These are phyloP conservation scores for Agapornis roseicollis DNA, from an alignment of 2,113 vertebrate species.

Conservation along the genomic window DNA sequence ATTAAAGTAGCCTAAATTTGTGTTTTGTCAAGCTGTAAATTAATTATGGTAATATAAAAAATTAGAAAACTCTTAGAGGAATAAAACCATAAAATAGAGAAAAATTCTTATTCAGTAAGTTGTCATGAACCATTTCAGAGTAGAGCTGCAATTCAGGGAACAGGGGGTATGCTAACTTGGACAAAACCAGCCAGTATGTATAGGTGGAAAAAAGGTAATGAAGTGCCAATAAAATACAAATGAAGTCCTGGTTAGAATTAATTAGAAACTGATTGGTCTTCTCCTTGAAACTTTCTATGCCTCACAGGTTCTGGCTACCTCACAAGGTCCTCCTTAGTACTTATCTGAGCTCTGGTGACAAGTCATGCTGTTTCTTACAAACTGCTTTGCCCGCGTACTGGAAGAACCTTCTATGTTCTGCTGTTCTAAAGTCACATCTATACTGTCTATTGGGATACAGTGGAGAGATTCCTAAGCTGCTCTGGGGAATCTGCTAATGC, in stretches of 20 bases:
- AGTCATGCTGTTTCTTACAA: background rate
- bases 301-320: background rate
- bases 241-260: background rate
- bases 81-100: background rate
- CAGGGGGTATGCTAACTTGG: background rate
- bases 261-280: background rate
- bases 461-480: background rate
- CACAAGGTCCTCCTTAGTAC: background rate
- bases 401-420: background rate
- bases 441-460: background rate
- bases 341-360: background rate
- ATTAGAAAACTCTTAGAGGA: background rate
- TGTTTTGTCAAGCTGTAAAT: background rate
- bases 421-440: background rate
- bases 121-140: background rate
- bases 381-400: background rate
- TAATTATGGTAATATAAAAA: background rate
- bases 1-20: background rate
- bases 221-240: slow-evolving; percentile 1
- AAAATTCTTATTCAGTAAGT: background rate
- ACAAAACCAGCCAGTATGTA: background rate
- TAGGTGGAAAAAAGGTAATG: background rate
- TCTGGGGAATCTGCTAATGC: background rate
- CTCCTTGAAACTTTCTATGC: background rate
- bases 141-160: background rate